Conservation (phyloP, 2,888 invertebrate genomes). For the Hirtodrosophila duncani region DNA sequence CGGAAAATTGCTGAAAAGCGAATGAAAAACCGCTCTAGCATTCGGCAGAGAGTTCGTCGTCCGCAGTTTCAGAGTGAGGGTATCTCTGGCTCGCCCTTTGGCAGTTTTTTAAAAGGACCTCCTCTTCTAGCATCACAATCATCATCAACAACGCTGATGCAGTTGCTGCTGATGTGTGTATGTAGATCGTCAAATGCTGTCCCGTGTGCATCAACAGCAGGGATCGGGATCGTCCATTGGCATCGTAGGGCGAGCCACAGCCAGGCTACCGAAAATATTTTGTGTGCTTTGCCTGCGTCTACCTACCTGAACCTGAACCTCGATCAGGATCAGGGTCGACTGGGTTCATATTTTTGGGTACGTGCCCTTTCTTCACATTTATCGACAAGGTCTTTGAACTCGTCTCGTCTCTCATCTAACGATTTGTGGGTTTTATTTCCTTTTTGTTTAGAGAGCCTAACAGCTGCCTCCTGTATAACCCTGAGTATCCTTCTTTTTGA, state of each 20-base stretch:
- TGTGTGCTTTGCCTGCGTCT: constrained; percentile 15
- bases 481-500: no score
- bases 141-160: constrained; percentile 41
- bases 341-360: constrained; percentile 1
- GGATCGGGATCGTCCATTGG: background rate
- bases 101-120: constrained; percentile 26
- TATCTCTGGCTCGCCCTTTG: constrained; percentile 39
- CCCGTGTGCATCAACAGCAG: constrained; percentile 43
- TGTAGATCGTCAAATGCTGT: constrained; percentile 59
- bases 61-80: background rate
- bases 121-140: constrained; percentile 36
- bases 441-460: constrained; percentile 22
- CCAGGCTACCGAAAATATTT: constrained; percentile 21
- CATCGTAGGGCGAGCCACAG: constrained; percentile 37
- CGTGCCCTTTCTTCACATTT: constrained; percentile 32
- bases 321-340: constrained; percentile 23
- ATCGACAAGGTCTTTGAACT: constrained; percentile 58
- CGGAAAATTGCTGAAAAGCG: constrained; percentile 65
- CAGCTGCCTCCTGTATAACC: constrained; percentile 23
- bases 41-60: background rate
- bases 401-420: constrained; percentile 46
- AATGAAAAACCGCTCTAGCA: constrained; percentile 60
- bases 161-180: constrained; percentile 23
- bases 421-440: constrained; percentile 42
- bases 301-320: constrained; percentile 35